A percentile compares a stretch with the other conserved stretches of the same genome.
Conservation (phyloP, 2,888 invertebrate species). For the Falcaria lacertinaria region DNA sequence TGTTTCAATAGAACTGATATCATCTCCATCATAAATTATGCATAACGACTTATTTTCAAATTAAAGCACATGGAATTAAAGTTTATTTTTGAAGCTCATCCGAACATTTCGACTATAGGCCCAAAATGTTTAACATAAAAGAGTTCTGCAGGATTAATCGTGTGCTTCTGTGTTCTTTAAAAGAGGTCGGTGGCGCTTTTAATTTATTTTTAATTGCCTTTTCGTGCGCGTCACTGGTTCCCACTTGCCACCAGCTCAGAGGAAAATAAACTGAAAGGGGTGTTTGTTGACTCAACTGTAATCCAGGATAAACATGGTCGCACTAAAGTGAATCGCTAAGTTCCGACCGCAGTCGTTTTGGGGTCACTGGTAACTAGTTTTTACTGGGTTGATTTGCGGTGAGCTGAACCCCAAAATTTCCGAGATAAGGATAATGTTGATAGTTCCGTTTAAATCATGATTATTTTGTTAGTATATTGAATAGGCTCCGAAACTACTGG, state of each 20-base stretch:
- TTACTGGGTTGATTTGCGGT: not conserved
- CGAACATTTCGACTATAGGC: not conserved
- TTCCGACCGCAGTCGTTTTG: no score
- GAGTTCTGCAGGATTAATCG: constrained; percentile 10
- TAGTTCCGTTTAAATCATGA: no score
- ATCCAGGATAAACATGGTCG: no score
- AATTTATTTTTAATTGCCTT: constrained; percentile 23
- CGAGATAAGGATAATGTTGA: no score
- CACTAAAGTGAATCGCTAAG: no score
- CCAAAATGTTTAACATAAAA: not conserved
- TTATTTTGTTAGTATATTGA: no score
- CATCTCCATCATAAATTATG: not conserved
- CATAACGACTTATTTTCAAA: not conserved
- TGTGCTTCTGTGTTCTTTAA: constrained; percentile 3
- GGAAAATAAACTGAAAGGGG: not conserved
- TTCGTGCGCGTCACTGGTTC: constrained; percentile 7
- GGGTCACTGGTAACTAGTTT: not conserved
- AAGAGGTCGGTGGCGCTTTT: constrained; percentile 17
- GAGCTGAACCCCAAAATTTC: not conserved
- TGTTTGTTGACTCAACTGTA: not conserved
- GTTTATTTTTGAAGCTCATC: not conserved
- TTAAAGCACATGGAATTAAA: not conserved
- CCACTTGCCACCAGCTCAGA: constrained; percentile 6
- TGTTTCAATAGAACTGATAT: no score
- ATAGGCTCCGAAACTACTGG: no score